Base-by-base conservation (phyloP, 2,113 vertebrate species). In the Scatophagus argus region DNA sequence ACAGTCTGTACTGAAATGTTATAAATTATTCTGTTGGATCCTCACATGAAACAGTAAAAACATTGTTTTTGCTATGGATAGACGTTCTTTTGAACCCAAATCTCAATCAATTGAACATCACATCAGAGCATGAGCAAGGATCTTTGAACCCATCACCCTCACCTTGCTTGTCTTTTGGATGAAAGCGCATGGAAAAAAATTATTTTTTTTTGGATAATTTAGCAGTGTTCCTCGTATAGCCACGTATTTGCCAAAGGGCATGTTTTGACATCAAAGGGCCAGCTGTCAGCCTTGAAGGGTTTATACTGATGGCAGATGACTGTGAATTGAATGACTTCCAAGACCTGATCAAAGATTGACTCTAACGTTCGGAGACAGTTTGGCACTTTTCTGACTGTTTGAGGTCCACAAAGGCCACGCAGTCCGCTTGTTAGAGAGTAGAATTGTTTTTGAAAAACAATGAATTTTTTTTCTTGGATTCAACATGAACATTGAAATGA, bases 221-320 rank as follows among this genome's bases (percentile, higher is more conserved):
- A 86, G 74, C 82, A 85, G 74, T 61, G 71, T 78, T 83, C 74
- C 75, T 58, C 64, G 56, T 65, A 77, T 46, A 74, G 46, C 49
- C 32, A 17, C 68, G 83, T 71, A 89, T 91, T 93, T 87, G 90
- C 93, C 92, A 91, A 81, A 91, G 92, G 93, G 89, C 81, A 89
- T 92, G 90, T 87, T 92, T 89, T 84, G 82, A 94, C 91, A 93
- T 95, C 90, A 94, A 94, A 95, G 91, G 64, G 51, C 75, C 88
- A 74, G 83, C 93, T 91, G 87, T 90, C 90, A 87, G 87, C 79
- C 76, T 91, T 83, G 88, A 91, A 91, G 82, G 78, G 73, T 91
- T 79, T 68, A 69, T 79, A 67, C 77, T 82, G 84, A 91, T 87
- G 88, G 82, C 78, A 79, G 85, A 86, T 81, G 84, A 87, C 79